These are phyloP conservation scores for Ophiothrix spiculata DNA, from an alignment of 35 echinoderm and acorn worm genomes.

Conservation along the genomic window DNA sequence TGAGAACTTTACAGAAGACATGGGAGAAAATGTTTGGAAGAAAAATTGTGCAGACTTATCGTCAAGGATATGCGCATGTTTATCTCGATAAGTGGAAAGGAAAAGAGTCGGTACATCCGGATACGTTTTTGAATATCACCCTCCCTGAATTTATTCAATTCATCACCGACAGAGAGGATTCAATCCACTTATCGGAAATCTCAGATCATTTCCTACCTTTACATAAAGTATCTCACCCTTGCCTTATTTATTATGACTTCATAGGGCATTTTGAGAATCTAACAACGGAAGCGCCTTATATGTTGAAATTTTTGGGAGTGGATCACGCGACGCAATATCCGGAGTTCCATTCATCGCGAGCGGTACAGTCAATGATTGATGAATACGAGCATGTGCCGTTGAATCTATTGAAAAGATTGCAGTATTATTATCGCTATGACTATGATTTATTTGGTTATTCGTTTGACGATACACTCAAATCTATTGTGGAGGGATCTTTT, in stretches of 20 bases:
- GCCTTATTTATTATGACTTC: constrained; percentile 53
- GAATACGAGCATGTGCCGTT: constrained; percentile 37
- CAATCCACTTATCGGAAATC: constrained; percentile 10
- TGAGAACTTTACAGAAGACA: background rate
- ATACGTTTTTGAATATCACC: constrained; percentile 25
- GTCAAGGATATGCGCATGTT: too few species aligned
- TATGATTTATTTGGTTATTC: constrained; percentile 19
- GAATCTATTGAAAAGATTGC: constrained; percentile 21
- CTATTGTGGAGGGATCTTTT: background rate
- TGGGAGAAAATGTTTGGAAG: background rate
- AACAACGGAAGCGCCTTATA: constrained; percentile 53
- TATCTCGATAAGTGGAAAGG: too few species aligned
- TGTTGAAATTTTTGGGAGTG: constrained; percentile 37
- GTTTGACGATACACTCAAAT: background rate
- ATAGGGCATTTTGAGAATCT: constrained; percentile 66
- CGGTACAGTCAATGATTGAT: background rate
- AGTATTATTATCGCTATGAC: constrained; percentile 27
- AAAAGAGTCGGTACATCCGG: too few species aligned
- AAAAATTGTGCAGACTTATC: background rate
- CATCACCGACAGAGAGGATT: constrained; percentile 40
- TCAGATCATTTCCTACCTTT: constrained; percentile 70
- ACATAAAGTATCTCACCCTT: constrained; percentile 39
- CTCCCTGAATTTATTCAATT: constrained; percentile 66
- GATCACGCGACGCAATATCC: constrained; percentile 33
- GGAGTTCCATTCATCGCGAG: constrained; percentile 41